Percentiles rank a stretch among this genome's conserved stretches.
These are phyloP conservation scores for Aphelinus certus DNA, from an alignment of 1,140 invertebrate species.

Conservation along the genomic window DNA sequence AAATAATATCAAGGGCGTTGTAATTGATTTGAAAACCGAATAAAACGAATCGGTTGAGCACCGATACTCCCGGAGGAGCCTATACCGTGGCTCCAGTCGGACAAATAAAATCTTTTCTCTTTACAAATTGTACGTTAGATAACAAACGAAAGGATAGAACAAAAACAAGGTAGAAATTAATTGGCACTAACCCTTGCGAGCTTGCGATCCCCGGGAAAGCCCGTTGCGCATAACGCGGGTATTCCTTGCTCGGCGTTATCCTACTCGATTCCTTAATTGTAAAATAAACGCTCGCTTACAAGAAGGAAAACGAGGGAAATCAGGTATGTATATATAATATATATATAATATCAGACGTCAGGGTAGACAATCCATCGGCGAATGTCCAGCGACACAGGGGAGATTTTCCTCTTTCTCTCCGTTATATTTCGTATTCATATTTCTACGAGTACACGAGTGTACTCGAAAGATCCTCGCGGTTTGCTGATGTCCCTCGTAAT, in stretches of 20 bases:
- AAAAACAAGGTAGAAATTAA: not conserved
- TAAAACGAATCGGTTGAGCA: too few species aligned
- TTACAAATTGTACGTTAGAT: too few species aligned
- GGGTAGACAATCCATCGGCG: conserved; percentile 33
- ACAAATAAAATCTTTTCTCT: too few species aligned
- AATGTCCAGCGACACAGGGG: conserved; percentile 28
- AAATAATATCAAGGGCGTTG: too few species aligned
- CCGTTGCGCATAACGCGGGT: too few species aligned
- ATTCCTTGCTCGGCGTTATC: not conserved
- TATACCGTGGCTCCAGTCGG: too few species aligned
- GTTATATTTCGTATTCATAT: not conserved
- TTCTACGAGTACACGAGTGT: not conserved
- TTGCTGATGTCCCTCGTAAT: conserved; percentile 5
- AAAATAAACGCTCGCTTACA: conserved; percentile 21
- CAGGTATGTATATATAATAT: conserved; percentile 1
- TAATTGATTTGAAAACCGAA: too few species aligned
- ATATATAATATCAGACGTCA: conserved; percentile 23
- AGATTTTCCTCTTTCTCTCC: conserved; percentile 14
- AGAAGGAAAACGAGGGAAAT: not conserved
- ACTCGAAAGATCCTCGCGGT: not conserved
- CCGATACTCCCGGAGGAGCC: too few species aligned
- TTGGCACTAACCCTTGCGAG: conserved; percentile 24
- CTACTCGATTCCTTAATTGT: not conserved
- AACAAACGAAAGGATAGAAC: not conserved
- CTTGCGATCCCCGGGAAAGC: not conserved